Percentiles rank a stretch among this genome's conserved stretches.
phyloP scores from a whole-genome alignment of 2,113 vertebrate genomes.

The Tragelaphus imberbis region DNA sequence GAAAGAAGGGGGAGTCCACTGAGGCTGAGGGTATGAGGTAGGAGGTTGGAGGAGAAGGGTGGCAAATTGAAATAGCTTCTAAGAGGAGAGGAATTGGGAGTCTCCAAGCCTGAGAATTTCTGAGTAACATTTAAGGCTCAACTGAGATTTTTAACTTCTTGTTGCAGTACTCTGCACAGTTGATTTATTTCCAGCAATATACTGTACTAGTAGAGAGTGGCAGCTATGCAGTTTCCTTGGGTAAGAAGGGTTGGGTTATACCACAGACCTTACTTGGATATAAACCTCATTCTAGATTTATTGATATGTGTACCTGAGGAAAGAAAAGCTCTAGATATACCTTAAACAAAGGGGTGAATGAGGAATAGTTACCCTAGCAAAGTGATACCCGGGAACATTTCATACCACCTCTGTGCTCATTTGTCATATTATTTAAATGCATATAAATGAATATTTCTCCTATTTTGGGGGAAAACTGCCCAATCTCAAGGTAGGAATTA shows the following conservation, averaged over 20 bases:
- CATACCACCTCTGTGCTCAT: neutral
- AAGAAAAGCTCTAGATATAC: neutral
- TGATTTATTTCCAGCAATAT: neutral
- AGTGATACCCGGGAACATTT: neutral
- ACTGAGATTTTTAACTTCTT: neutral
- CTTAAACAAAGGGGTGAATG: neutral
- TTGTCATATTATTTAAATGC: neutral
- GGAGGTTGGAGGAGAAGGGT: neutral
- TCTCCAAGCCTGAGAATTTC: neutral
- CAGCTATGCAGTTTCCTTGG: neutral
- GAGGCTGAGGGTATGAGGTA: neutral
- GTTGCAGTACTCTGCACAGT: neutral
- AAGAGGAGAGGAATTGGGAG: neutral
- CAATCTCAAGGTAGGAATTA: neutral
- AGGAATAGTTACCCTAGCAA: neutral
- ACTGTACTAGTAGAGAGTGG: neutral
- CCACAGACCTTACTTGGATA: neutral
- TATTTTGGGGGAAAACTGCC: neutral
- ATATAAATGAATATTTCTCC: neutral
- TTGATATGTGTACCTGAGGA: neutral
- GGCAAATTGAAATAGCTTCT: neutral
- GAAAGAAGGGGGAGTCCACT: neutral
- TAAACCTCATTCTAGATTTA: neutral
- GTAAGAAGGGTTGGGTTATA: neutral
- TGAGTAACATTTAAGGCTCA: neutral